Evolutionary conservation across 2,888 invertebrate species (phyloP), one percentile per base, ranked within the genome.

Genomic region (Empis stercorea): DNA sequence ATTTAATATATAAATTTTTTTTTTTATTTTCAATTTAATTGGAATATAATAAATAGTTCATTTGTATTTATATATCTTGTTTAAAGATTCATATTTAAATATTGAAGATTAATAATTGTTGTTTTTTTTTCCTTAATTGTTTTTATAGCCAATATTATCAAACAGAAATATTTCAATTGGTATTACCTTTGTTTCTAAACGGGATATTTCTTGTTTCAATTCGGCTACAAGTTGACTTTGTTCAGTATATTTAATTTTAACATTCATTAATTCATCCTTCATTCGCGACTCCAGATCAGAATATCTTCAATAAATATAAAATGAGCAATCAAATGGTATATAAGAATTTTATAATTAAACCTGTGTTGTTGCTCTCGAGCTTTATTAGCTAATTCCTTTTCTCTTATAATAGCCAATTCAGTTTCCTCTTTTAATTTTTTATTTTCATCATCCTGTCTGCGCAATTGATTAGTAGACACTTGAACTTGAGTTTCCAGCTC

Each of bases 401-500:
- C 87, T 37, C 80, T 76, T 46, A 78, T 75, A 46, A 83, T 74
- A 4, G 82, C 80, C 44, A 76, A 72, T 56, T 94, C 93, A 15
- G 92, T 68, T 51, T 81, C 80, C 51, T 89, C 89, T 39, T 83
- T 78, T 46, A 94, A 72, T 59, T 80, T 79, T 60, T 89, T 86
- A 57, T 89, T 83, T 62, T 95, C 94, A 51, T 95, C 95, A 60
- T 96, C 96, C 68, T 95, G 93, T 10, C 97, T 77, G 36, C 87
- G 77, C 52, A 89, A 68, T 65, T 89, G 89, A 68, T 91, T 91
- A 20, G 87, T 87, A 51, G 87, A 85, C 2, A 91, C 88, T 65
- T 89, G 88, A 40, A 89, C 87, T 65, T 94, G 95, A 2, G 96
- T 94, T 69, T 96, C 96, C 43, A 96, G 74, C 68, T 97, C 96